Base-by-base conservation (phyloP, 2,113 vertebrate species). In the Jacana jacana region DNA sequence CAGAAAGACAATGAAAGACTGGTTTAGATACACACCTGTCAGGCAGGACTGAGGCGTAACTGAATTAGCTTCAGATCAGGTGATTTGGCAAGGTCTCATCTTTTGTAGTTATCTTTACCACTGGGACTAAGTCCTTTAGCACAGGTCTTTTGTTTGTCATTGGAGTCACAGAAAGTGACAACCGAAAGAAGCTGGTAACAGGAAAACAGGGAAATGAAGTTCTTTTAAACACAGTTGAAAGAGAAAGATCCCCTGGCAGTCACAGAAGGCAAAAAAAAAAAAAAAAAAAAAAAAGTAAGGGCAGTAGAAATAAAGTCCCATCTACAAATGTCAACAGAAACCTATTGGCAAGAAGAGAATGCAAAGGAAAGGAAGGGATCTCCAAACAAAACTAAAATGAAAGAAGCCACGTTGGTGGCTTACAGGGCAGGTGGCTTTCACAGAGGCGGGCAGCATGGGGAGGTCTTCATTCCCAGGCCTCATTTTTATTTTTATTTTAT, bases 1-100 rank as follows among this genome's bases (percentile, higher is more conserved):
- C 72, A 92, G 72, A 61, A 92, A 72, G 76, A 72, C 70, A 96
- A 86, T 66, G 58, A 86, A 73, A 91, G 91, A 17, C 77, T 92
- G 60, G 49, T 75, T 91, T 70, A 94, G 69, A 77, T 35, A 80
- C 17, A 85, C 68, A 57, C 79, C 75, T 81, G 76, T 73, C 86
- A 83, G 76, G 86, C 58, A 91, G 64, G 83, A 61, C 54, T 81
- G 57, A 65, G 31, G 64, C 39, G 40, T 48, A 86, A 94, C 2
- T 94, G 72, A 92, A 91, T 37, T 48, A 3, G 2, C 37, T 77
- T 88, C 63, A 81, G 40, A 95, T 69, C 76, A 84, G 58, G 81
- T 44, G 19, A 72, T 80, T 20, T 86, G 42, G 35, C 76, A 79
- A 92, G 24, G 83, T 69, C 71, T 76, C 71, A 86, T 58, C 83